Evolutionary conservation across 2,888 invertebrate genomes (phyloP), one percentile per base, ranked within the genome.

Genomic region (Drosophila monieri): DNA sequence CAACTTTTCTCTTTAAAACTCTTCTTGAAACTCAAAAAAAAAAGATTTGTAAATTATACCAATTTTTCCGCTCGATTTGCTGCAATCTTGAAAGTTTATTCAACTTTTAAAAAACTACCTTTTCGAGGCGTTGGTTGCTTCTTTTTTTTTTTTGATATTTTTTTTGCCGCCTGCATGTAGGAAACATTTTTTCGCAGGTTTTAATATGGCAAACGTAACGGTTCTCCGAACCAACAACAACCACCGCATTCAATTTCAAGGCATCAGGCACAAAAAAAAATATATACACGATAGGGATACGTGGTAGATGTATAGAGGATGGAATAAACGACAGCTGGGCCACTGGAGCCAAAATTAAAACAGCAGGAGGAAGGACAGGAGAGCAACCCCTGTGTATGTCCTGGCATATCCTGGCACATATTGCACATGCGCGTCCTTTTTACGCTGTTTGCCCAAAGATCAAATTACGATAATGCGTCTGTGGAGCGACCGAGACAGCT

Each of bases 381-480:
- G 27, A 67, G 62, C 80, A 80, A 81, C 80, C 80, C 80, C 80
- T 86, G 86, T 12, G 9, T 9, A 74, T 43, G 30, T 60, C 61
- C 62, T 61, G 51, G 84, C 87, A 80, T 86, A 27, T 27, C 27
- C 21, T 23, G 21, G 27, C 8, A 27, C 27, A 27, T 27, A 80
- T 80, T 86, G 80, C 80, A 80, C 80, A 84, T 78, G 73, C 79
- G 83, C 88, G 88, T 79, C 85, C 85, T 87, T 85, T 85, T 78
- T 61, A 15, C 53, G 70, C 77, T 73, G 79, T 65, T 68, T 80
- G 85, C 85, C 64, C 76, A 61, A 64, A 76, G 80, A 88, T 80
- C 80, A 73, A 80, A 88, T 80, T 80, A 76, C 80, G 83, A 85
- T 73, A 88, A 64, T 35, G 43, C 62, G 49, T 0, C 35, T n/a